Base-by-base conservation (phyloP, 1,140 invertebrate species). In the Heterodera schachtii region DNA sequence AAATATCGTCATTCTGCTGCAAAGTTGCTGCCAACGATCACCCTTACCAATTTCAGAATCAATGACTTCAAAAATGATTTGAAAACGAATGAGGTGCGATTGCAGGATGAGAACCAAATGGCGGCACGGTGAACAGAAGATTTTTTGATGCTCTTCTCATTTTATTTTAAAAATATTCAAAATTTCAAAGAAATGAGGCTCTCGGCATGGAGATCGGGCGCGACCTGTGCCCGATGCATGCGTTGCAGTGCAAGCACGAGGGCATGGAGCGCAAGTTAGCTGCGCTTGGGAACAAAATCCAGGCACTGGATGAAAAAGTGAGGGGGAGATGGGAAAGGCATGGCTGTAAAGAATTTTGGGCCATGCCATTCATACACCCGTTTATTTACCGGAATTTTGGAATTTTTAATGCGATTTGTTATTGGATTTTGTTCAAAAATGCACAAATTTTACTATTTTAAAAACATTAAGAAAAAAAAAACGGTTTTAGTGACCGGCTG, bases 1-100 rank as follows among this genome's bases (percentile, higher is more conserved):
- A n/a, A n/a, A n/a, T n/a, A n/a, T n/a, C n/a, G n/a, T n/a, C n/a
- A n/a, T n/a, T n/a, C n/a, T n/a, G n/a, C n/a, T n/a, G n/a, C n/a
- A n/a, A n/a, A n/a, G n/a, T n/a, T n/a, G n/a, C n/a, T n/a, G n/a
- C n/a, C n/a, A n/a, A n/a, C n/a, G n/a, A n/a, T n/a, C n/a, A n/a
- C n/a, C 13, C 7, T 52, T 52, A 9, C 13, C 3, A 52, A 49
- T 11, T 60, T 60, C 13, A 60, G 57, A 16, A 99, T 99, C 91
- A 97, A 99, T 90, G 97, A 99, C 91, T 99, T 99, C 93, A 95
- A 97, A 90, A 94, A 95, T 75, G 97, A 99, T 90, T 91, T 99
- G 81, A 96, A 97, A 90, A 95, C 97, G 0, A 98, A 99, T 91
- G 96, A 99, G 91, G 95, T 97, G 6, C 94, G 97, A 80, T 92